These are phyloP conservation scores for Malurus cyaneus DNA, from an alignment of 2,113 vertebrate species.

Conservation along the genomic window DNA sequence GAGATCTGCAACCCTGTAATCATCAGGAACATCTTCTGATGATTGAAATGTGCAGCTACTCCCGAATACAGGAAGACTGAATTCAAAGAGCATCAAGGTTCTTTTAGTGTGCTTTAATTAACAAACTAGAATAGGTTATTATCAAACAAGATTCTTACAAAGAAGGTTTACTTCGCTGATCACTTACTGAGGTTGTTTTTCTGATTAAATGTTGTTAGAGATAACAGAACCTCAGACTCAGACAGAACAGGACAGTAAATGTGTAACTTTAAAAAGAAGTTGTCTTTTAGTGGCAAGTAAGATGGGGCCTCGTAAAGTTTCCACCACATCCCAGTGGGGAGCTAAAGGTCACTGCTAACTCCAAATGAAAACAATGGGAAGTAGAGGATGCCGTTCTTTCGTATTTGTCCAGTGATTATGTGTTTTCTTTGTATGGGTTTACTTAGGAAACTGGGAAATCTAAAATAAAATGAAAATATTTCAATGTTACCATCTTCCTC, in stretches of 20 bases:
- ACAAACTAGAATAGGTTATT: not conserved
- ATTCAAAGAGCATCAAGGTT: fast-evolving
- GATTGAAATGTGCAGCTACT: not conserved
- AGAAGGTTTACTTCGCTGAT: not conserved
- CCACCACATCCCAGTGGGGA: constrained; percentile 54
- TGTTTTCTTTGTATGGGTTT: constrained; percentile 56
- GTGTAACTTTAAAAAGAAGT: constrained; percentile 44
- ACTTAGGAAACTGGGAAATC: constrained; percentile 51
- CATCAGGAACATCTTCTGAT: not conserved
- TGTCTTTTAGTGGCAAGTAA: constrained; percentile 39
- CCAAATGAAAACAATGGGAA: constrained; percentile 64
- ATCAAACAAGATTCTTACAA: not conserved
- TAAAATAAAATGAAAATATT: not conserved
- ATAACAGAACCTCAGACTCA: not conserved
- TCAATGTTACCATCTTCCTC: not conserved
- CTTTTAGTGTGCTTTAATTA: not conserved
- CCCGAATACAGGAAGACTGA: not conserved
- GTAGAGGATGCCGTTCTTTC: constrained; percentile 49
- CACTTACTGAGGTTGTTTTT: not conserved
- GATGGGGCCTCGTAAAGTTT: constrained; percentile 51
- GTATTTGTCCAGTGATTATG: constrained; percentile 49
- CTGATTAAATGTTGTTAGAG: constrained; percentile 35
- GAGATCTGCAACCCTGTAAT: not conserved
- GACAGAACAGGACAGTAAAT: constrained; percentile 42
- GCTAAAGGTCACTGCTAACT: constrained; percentile 68